phyloP scores from a whole-genome alignment of 1,140 invertebrate species.

The Coelopa frigida region DNA sequence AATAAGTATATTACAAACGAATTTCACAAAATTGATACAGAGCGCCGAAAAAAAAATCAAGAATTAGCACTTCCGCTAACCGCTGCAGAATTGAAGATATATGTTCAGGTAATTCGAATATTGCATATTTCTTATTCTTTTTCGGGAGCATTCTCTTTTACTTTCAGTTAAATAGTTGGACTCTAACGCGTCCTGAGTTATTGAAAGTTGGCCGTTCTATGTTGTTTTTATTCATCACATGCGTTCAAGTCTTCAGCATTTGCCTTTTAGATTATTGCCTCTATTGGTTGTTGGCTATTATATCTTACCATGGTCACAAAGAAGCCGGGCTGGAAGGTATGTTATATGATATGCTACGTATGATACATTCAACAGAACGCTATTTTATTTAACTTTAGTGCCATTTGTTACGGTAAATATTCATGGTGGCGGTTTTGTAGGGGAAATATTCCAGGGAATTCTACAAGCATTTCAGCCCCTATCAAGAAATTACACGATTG shows the following conservation, averaged over 20 bases:
- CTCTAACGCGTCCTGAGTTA: conserved; percentile 55
- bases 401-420: conserved; percentile 30
- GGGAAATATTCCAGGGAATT: conserved; percentile 56
- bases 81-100: conserved; percentile 55
- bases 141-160: conserved; percentile 21
- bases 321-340: conserved; percentile 48
- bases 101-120: conserved; percentile 49
- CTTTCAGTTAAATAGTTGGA: conserved; percentile 51
- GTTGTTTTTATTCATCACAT: conserved; percentile 54
- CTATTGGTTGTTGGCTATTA: conserved; percentile 62
- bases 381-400: conserved; percentile 11
- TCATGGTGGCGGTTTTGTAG: conserved; percentile 54
- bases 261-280: conserved; percentile 66
- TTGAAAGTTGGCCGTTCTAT: conserved; percentile 52
- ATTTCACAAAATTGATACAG: conserved; percentile 60
- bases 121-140: too few species aligned
- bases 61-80: conserved; percentile 65
- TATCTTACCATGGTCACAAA: conserved; percentile 57
- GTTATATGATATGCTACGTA: not conserved
- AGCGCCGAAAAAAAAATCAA: conserved; percentile 51
- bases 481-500: conserved; percentile 47
- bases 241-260: conserved; percentile 60
- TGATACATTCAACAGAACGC: not conserved
- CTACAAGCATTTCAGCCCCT: conserved; percentile 54
- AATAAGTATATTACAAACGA: conserved; percentile 67